These are phyloP conservation scores for Ophion ventricosus DNA, from an alignment of 2,888 invertebrate genomes.

Conservation along the genomic window DNA sequence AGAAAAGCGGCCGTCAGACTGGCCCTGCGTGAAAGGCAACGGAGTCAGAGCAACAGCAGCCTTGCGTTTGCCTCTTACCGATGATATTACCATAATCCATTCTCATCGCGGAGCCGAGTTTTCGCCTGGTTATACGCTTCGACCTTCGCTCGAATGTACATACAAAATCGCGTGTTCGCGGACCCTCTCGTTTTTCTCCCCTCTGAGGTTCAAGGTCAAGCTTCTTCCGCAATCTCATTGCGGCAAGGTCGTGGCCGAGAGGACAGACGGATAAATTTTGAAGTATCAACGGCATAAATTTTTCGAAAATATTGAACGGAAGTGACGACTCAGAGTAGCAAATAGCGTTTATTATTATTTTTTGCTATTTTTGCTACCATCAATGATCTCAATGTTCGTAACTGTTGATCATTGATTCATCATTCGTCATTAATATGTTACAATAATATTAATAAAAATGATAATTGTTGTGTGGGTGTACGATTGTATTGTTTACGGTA, in stretches of 20 bases:
- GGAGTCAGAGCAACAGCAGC: slow-evolving; percentile 6
- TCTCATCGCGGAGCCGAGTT: slow-evolving; percentile 33
- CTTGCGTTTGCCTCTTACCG: slow-evolving; percentile 35
- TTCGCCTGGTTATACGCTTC: slow-evolving; percentile 1
- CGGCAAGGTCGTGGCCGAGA: slow-evolving; percentile 3
- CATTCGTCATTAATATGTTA: too few relatives aligned
- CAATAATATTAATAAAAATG: too few relatives aligned
- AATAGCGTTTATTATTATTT: too few relatives aligned
- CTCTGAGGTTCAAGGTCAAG: slow-evolving; percentile 44
- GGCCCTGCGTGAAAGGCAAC: slow-evolving; percentile 70
- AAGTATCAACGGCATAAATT: background rate
- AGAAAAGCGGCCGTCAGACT: slow-evolving; percentile 58
- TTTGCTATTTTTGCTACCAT: too few relatives aligned
- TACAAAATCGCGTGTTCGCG: slow-evolving; percentile 35
- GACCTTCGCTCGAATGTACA: slow-evolving; percentile 42
- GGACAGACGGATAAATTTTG: slow-evolving; percentile 9
- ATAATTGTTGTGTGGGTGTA: too few relatives aligned
- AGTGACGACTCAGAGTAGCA: background rate
- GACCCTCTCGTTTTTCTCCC: slow-evolving; percentile 10
- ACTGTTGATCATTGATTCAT: too few relatives aligned
- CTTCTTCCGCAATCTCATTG: slow-evolving; percentile 24
- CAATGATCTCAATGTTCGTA: too few relatives aligned
- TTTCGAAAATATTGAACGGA: background rate
- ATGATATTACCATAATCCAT: slow-evolving; percentile 54
- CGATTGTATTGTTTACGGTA: too few relatives aligned